Evolutionary conservation across 2,113 vertebrate species (phyloP).

Genomic region (Felis chaus): DNA sequence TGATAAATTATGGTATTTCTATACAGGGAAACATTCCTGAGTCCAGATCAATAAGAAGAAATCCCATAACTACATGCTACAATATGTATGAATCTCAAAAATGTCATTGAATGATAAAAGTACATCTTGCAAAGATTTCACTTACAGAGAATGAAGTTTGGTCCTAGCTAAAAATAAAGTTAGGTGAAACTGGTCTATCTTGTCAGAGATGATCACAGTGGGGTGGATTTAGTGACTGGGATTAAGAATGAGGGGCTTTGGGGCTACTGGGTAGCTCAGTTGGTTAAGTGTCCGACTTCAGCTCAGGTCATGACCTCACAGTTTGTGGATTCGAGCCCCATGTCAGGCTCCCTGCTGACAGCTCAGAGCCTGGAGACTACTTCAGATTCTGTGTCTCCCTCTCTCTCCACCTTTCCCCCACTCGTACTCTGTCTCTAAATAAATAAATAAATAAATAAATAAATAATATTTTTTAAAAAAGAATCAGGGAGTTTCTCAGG

Average conservation of each 20-base stretch:
- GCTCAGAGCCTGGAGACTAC: too few relatives aligned
- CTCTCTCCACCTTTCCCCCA: too few relatives aligned
- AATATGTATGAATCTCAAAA: background rate
- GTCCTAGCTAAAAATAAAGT: background rate
- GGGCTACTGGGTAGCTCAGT: too few relatives aligned
- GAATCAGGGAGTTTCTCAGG: background rate
- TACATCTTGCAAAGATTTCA: background rate
- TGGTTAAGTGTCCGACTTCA: too few relatives aligned
- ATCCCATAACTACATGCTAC: background rate
- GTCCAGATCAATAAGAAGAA: background rate
- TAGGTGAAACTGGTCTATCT: background rate
- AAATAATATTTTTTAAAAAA: too few relatives aligned
- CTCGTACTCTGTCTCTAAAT: too few relatives aligned
- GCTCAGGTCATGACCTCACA: too few relatives aligned
- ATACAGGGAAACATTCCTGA: background rate
- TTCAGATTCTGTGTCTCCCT: too few relatives aligned
- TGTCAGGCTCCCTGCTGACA: too few relatives aligned
- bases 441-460: too few relatives aligned
- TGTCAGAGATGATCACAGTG: background rate
- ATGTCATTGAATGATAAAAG: background rate
- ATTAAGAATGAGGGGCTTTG: background rate
- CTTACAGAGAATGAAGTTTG: background rate
- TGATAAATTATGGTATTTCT: background rate
- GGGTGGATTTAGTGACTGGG: background rate
- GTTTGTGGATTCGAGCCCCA: too few relatives aligned